Percentiles rank a stretch among this genome's conserved stretches.
Evolutionary conservation across 2,888 invertebrate species (phyloP).

Genomic region (Diadromus collaris): DNA sequence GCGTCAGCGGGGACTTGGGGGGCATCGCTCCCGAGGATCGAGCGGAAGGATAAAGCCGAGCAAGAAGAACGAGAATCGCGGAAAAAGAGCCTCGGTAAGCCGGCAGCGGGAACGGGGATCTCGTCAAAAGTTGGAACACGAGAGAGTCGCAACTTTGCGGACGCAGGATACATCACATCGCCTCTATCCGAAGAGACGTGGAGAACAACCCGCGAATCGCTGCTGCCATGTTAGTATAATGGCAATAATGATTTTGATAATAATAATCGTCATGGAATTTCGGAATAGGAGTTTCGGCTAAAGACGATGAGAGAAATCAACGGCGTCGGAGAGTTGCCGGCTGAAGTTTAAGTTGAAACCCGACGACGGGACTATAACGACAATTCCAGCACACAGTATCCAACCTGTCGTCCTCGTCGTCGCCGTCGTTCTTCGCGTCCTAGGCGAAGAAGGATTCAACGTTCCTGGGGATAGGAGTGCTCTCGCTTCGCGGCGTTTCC

Average conservation of each 20-base stretch:
- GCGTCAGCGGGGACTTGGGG: conserved; percentile 1
- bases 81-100: conserved; percentile 1
- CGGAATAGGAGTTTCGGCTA: conserved; percentile 31
- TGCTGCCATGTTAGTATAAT: conserved; percentile 24
- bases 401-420: conserved; percentile 58
- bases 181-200: background rate
- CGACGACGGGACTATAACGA: conserved; percentile 27
- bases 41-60: background rate
- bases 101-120: conserved; percentile 36
- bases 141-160: conserved; percentile 66
- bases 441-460: conserved; percentile 29
- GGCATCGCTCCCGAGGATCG: conserved; percentile 44
- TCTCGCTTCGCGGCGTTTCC: conserved; percentile 12
- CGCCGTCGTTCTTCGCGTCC: conserved; percentile 14
- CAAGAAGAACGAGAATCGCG: background rate
- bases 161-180: conserved; percentile 5
- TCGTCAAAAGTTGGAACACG: conserved; percentile 71
- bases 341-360: conserved; percentile 13
- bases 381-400: conserved; percentile 41
- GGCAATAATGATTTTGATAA: conserved; percentile 40
- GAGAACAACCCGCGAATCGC: conserved; percentile 1
- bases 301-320: conserved; percentile 18
- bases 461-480: conserved; percentile 26
- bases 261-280: conserved; percentile 31
- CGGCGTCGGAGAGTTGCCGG: conserved; percentile 2